Evolutionary conservation across 2,888 invertebrate genomes (phyloP).

Genomic region (Tetragonula carbonaria): DNA sequence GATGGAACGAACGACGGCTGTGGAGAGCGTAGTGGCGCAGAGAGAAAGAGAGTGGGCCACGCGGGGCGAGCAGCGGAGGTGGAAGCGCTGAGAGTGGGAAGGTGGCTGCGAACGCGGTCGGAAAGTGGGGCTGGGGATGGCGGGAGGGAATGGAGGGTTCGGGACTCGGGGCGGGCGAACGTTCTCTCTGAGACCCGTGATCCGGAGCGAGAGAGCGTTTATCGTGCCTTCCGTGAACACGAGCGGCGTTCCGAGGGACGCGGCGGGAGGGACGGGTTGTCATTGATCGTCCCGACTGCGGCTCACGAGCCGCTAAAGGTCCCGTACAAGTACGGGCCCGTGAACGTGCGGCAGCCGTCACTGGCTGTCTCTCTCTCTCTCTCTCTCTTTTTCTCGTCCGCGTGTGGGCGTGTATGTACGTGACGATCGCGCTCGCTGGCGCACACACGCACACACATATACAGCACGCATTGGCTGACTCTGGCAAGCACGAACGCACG

Average conservation of each 20-base stretch:
- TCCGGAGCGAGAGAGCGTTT: slow-evolving; percentile 68
- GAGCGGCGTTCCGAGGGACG: slow-evolving; percentile 57
- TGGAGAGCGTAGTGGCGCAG: neutral
- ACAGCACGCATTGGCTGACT: neutral
- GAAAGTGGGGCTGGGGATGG: neutral
- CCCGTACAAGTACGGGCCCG: slow-evolving; percentile 82
- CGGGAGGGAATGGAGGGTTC: neutral
- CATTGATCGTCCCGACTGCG: slow-evolving; percentile 83
- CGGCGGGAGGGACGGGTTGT: slow-evolving; percentile 77
- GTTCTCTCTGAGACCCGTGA: slow-evolving; percentile 63
- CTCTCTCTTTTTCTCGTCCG: slow-evolving; percentile 8
- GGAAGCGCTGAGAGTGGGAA: neutral
- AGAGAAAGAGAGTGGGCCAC: neutral
- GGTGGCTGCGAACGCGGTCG: neutral
- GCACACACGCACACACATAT: neutral
- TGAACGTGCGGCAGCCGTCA: slow-evolving; percentile 59
- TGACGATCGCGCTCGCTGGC: slow-evolving; percentile 42
- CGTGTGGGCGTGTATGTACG: slow-evolving; percentile 51
- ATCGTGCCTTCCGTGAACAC: slow-evolving; percentile 65
- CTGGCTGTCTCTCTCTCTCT: neutral
- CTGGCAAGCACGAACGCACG: neutral
- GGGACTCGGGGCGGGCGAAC: slow-evolving; percentile 62
- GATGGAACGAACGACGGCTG: slow-evolving; percentile 54
- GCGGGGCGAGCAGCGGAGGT: neutral
- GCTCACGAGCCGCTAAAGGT: slow-evolving; percentile 83